phyloP scores from a whole-genome alignment of 1,140 invertebrate genomes.

The Diorhabda sublineata region DNA sequence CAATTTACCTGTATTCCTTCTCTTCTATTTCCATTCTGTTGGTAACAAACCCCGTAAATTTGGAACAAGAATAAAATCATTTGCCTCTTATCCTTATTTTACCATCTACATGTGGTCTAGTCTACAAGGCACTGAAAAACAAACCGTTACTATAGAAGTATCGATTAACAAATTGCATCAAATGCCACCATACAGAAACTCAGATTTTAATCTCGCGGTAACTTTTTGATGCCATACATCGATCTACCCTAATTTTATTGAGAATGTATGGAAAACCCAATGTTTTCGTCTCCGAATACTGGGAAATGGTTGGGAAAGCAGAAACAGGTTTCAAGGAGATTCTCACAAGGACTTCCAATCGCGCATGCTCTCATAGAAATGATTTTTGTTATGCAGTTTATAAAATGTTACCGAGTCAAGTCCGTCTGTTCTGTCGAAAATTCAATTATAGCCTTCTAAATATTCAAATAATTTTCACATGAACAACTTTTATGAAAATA shows the following conservation, averaged over 20 bases:
- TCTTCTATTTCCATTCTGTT: conserved; percentile 32
- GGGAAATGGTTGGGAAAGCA: conserved; percentile 1
- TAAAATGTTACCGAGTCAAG: too few species aligned
- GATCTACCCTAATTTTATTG: neutral
- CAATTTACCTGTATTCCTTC: conserved; percentile 34
- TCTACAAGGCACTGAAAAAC: neutral
- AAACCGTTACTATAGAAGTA: neutral
- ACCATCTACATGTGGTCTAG: neutral
- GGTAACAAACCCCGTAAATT: conserved; percentile 4
- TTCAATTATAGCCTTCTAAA: too few species aligned
- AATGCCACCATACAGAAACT: neutral
- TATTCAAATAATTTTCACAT: too few species aligned
- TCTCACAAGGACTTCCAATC: neutral
- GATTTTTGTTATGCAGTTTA: neutral
- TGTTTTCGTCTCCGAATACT: neutral
- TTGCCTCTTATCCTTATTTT: neutral
- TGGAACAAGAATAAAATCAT: neutral
- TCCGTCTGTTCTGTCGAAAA: too few species aligned
- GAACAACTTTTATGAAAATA: too few species aligned
- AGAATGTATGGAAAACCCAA: neutral
- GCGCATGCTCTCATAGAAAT: neutral
- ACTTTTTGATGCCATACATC: neutral
- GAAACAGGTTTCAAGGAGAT: neutral
- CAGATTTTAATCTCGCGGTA: neutral
- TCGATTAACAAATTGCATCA: neutral